These are phyloP conservation scores for Netelia virgata DNA, from an alignment of 2,888 invertebrate species.

Conservation along the genomic window DNA sequence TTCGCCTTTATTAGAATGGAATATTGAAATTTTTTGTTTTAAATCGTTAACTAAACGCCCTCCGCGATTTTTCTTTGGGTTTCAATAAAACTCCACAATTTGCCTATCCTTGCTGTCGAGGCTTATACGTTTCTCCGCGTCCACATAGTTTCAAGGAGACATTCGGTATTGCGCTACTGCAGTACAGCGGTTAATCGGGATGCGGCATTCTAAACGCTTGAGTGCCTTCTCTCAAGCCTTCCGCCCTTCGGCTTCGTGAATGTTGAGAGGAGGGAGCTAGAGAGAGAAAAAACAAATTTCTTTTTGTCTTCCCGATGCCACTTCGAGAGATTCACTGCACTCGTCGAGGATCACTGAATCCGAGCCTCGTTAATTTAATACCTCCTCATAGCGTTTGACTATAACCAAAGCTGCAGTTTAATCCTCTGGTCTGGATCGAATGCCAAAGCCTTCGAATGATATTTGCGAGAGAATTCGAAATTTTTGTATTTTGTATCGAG, in stretches of 20 bases:
- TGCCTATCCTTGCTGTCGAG: slow-evolving; percentile 9
- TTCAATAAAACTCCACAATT: slow-evolving; percentile 23
- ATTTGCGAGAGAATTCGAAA: neutral
- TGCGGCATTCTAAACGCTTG: slow-evolving; percentile 47
- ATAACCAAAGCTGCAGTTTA: neutral
- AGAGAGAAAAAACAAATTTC: slow-evolving; percentile 46
- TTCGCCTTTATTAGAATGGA: too few species aligned
- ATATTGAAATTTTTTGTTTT: too few species aligned
- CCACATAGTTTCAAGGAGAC: slow-evolving; percentile 18
- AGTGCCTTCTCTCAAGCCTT: slow-evolving; percentile 27
- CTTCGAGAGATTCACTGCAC: slow-evolving; percentile 46
- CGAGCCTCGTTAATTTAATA: slow-evolving; percentile 30
- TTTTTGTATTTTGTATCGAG: neutral
- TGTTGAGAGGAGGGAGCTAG: neutral
- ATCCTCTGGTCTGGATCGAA: neutral
- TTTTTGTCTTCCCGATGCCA: slow-evolving; percentile 42
- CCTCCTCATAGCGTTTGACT: slow-evolving; percentile 9
- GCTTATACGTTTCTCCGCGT: slow-evolving; percentile 26
- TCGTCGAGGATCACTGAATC: slow-evolving; percentile 52
- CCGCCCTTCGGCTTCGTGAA: slow-evolving; percentile 10
- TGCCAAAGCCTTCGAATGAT: slow-evolving; percentile 11
- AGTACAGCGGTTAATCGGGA: slow-evolving; percentile 45
- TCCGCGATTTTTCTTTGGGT: neutral
- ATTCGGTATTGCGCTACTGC: slow-evolving; percentile 14
- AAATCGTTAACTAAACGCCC: too few species aligned